phyloP scores from a whole-genome alignment of 2,888 invertebrate genomes.

The Ichneumoninae sp. region DNA sequence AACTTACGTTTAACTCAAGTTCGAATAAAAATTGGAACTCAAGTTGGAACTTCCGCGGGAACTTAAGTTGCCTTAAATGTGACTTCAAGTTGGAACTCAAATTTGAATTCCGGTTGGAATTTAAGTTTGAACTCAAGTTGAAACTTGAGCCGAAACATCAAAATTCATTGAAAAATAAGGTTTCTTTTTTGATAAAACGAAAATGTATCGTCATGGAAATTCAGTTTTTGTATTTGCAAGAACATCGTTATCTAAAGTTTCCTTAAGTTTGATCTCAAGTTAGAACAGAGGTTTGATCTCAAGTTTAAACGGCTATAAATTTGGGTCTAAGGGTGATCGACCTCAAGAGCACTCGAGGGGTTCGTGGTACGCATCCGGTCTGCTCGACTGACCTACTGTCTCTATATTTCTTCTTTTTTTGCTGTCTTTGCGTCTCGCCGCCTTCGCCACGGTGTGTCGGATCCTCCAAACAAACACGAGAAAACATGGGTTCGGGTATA shows the following conservation, averaged over 20 bases:
- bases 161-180: too few relatives aligned
- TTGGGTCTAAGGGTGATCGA: slow-evolving; percentile 18
- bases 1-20: too few relatives aligned
- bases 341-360: not conserved
- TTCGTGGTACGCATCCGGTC: not conserved
- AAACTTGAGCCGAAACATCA: too few relatives aligned
- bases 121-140: too few relatives aligned
- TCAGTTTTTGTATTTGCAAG: too few relatives aligned
- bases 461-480: slow-evolving; percentile 75
- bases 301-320: not conserved
- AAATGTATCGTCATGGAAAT: too few relatives aligned
- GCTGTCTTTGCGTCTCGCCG: slow-evolving; percentile 24
- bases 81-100: too few relatives aligned
- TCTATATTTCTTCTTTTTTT: slow-evolving; percentile 22
- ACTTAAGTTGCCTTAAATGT: too few relatives aligned
- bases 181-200: too few relatives aligned
- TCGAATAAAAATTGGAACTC: too few relatives aligned
- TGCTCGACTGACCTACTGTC: slow-evolving; percentile 37
- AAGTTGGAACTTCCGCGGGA: too few relatives aligned
- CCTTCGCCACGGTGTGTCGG: slow-evolving; percentile 62
- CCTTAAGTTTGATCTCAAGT: not conserved
- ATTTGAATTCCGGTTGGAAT: not conserved
- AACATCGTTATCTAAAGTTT: too few relatives aligned
- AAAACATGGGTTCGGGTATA: slow-evolving; percentile 25
- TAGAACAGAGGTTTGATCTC: not conserved